Percentiles rank a stretch among this genome's conserved stretches.
phyloP scores from a whole-genome alignment of 1,140 invertebrate species.

The Neotoxoptera formosana region DNA sequence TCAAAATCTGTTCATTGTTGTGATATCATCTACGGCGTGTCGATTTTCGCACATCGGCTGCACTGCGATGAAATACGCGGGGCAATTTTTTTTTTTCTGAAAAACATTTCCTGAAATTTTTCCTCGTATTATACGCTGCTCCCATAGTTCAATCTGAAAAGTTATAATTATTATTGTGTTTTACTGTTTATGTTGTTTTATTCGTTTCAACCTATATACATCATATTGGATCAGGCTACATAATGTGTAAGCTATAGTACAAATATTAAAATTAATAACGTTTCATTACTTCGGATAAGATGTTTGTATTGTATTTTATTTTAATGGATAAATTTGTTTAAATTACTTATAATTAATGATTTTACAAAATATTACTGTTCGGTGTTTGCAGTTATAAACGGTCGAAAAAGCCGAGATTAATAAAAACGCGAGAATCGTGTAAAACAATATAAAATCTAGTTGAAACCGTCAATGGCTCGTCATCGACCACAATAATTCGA shows the following conservation, averaged over 20 bases:
- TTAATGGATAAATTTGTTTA: no score
- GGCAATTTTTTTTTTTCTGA: neutral
- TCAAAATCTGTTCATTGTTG: neutral
- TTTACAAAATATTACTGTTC: neutral
- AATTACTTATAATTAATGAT: neutral
- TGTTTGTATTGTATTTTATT: neutral
- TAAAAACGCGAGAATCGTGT: neutral
- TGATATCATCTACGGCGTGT: neutral
- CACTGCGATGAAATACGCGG: neutral
- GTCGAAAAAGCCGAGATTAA: neutral
- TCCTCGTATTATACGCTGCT: neutral
- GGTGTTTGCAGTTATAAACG: neutral
- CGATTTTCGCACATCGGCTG: neutral
- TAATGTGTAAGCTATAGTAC: no score
- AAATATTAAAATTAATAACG: no score
- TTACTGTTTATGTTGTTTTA: no score
- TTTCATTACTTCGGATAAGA: conserved; percentile 3
- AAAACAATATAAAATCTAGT: neutral
- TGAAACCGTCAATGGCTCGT: neutral
- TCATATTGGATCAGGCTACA: neutral
- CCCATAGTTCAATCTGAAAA: neutral
- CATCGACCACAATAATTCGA: neutral
- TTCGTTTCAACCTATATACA: neutral
- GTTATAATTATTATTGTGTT: neutral
- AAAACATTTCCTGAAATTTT: neutral